Evolutionary conservation across 2,113 vertebrate genomes (phyloP), one percentile per base, ranked within the genome.

Genomic region (Glaucomys volans): DNA sequence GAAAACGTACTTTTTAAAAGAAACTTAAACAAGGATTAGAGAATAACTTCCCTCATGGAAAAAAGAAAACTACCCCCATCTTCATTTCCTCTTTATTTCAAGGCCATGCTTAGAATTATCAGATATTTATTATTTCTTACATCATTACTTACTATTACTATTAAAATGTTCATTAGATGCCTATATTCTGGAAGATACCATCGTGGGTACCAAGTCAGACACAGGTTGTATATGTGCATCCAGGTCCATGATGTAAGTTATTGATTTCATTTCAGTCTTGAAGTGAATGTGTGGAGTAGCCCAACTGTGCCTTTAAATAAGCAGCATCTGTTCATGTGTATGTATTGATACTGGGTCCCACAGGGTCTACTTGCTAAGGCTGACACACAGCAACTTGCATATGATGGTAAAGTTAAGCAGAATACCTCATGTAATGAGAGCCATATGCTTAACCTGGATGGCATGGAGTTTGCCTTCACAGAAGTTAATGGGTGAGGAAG

Each of bases 1-100:
- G 80, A 85, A 97, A 67, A 81, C 47, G 87, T 40, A 24, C 37
- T 81, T 87, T 93, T 92, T n/a, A 83, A 96, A 59, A 90, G 67
- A 66, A 59, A 28, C 30, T 72, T 40, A 69, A 66, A 80, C 37
- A 44, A 37, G 16, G 10, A n/a, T n/a, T 26, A 62, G 54, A 54
- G 42, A 84, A 66, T 92, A n/a, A 90, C 88, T 86, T 94, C 83
- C 17, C 11, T 81, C 35, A 8, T 32, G 40, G 44, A 28, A 4
- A 42, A 37, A 67, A 30, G 40, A 22, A 40, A 57, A 40, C 40
- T 42, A 22, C 22, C 14, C 77, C 14, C 44, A 4, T 37, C 28
- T 13, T 71, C 26, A 71, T 76, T 96, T 87, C 44, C 26, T 71
- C 80, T 93, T 62, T 76, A 40, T 96, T 74, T 92, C 44, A 81